Conservation (phyloP, 2,113 vertebrate genomes). For the Gymnogyps californianus region DNA sequence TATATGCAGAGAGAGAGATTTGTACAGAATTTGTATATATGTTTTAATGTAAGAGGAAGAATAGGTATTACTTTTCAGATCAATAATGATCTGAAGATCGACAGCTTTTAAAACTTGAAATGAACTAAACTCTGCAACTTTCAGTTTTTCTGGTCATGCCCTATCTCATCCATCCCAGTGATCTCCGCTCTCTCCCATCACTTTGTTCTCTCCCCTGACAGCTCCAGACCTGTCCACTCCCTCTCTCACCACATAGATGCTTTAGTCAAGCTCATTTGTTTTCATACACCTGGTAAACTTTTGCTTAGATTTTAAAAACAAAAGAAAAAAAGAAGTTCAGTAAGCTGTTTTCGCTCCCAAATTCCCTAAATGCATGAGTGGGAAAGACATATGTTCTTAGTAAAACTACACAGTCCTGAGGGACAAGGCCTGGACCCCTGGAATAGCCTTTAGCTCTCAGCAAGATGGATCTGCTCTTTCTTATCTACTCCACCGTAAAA, state of each 20-base stretch:
- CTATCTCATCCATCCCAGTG: neutral
- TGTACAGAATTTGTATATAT: neutral
- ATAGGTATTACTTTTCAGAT: neutral
- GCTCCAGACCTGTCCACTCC: neutral
- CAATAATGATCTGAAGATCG: neutral
- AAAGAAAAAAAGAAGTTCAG: neutral
- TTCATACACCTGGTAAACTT: neutral
- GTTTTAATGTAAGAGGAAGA: neutral
- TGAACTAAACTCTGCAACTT: neutral
- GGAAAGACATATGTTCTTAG: neutral
- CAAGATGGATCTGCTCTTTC: neutral
- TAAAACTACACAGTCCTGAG: neutral
- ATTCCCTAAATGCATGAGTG: neutral
- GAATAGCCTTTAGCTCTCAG: neutral
- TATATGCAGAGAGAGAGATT: neutral
- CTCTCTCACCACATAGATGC: neutral
- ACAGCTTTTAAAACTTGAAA: neutral
- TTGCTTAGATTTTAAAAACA: neutral
- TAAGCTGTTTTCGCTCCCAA: neutral
- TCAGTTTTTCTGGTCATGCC: neutral
- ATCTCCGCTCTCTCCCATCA: neutral
- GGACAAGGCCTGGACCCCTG: neutral
- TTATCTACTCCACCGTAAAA: neutral
- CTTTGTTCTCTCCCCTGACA: neutral
- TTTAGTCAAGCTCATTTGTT: neutral